Evolutionary conservation across 2,113 vertebrate species (phyloP), one percentile per base, ranked within the genome.

Genomic region (Aplodontia rufa): DNA sequence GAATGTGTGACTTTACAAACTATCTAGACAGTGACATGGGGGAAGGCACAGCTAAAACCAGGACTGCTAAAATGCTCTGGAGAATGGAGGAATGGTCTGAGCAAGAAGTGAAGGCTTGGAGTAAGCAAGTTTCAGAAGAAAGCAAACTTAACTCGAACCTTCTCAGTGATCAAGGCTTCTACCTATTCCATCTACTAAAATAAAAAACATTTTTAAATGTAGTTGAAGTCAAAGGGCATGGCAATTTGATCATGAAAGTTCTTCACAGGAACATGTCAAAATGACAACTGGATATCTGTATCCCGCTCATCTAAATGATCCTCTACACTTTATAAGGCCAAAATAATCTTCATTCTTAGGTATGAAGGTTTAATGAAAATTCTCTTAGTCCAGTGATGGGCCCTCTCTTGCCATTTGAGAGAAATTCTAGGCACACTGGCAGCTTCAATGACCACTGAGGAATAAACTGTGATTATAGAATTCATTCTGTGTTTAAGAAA

Each of bases 401-500:
- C 76, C 95, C 40, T 96, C 28, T 93, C 79, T 87, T 92, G 81
- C 72, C 79, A 91, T 91, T 90, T 93, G 68, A 60, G 84, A 66
- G 58, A 94, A 0, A 11, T 51, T 96, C 79, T 51, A 84, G 84
- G 53, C 28, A 83, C 49, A 55, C 37, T 47, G 90, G 89, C 71
- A 92, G 92, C 79, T 71, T 95, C 80, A 30, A n/a, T 37, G 30
- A 79, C 40, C 87, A 66, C 14, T 6, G n/a, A 55, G 53, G 80
- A 96, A 97, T 13, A 62, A 97, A 68, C 37, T 87, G 26, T 64
- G 75, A 94, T 47, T 90, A 95, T 75, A 93, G 90, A 97, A 93
- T n/a, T 96, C 68, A 88, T 80, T 81, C 92, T 98, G 96, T 16
- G 51, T 93, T 96, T 96, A 96, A 98, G 94, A 96, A 98, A 97